A percentile compares a stretch with the other conserved stretches of the same genome.
Evolutionary conservation across 2,797 vertebrate genomes (phyloP).

Genomic region (Gymnocypris eckloni): DNA sequence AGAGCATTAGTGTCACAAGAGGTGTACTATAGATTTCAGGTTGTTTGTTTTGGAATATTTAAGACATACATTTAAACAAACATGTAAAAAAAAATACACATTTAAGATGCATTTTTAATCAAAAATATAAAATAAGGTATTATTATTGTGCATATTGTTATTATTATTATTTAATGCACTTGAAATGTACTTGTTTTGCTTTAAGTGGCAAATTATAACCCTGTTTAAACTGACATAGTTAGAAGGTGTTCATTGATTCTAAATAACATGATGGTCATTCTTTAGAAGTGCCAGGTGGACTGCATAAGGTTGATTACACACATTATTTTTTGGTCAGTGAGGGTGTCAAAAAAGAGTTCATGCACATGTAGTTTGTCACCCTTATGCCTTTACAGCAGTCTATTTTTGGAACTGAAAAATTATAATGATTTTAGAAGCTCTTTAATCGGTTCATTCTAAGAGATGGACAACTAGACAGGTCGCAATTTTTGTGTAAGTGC

Average conservation of each 20-base stretch:
- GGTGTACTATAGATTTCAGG: not conserved
- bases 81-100: not conserved
- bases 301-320: not conserved
- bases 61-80: not conserved
- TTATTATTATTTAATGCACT: not conserved
- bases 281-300: not conserved
- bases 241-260: conserved; percentile 1
- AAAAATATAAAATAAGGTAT: not conserved
- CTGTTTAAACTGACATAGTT: not conserved
- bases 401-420: not conserved
- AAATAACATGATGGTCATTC: not conserved
- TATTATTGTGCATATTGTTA: not conserved
- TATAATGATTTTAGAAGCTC: not conserved
- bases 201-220: not conserved
- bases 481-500: not conserved
- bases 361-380: not conserved
- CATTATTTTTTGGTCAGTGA: not conserved
- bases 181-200: not conserved
- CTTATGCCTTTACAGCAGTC: not conserved
- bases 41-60: not conserved
- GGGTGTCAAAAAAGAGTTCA: not conserved
- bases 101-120: not conserved
- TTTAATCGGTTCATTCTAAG: not conserved
- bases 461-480: not conserved
- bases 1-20: not conserved